Base-by-base conservation (phyloP, 2,113 vertebrate genomes). In the Anhinga rufa region DNA sequence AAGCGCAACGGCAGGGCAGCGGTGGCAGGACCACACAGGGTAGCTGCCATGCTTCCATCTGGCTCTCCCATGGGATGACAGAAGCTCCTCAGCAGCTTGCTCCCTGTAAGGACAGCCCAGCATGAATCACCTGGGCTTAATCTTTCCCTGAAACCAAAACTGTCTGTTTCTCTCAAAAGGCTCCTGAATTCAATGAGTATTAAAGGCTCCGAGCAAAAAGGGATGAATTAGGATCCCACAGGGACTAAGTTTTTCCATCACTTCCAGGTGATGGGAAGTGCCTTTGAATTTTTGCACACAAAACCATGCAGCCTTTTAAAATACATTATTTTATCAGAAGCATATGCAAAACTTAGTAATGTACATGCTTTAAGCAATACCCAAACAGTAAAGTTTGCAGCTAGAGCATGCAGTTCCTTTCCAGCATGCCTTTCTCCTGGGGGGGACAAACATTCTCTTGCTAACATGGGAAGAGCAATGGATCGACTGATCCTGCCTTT, bases 1-100 rank as follows among this genome's bases (percentile, higher is more conserved):
- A 88, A 81, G 16, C 0, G 0, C 3, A 6, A 57, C 3, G 6
- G 71, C 62, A 76, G 44, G 44, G 28, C 44, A 72, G 40, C 0
- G 0, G 12, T 4, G 26, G 34, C 22, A 91, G 29, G 26, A 78
- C 17, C 18, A 49, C 0, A 0, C 26, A 48, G 24, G 14, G 26
- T 18, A 70, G 7, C 58, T 86, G 54, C 76, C 68, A 62, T 0
- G 0, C 52, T 91, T 91, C 64, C 32, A 75, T 31, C 32, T 2
- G 0, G 12, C 52, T 78, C 64, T 92, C 61, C 55, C 12, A 49
- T 4, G 26, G 51, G 69, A 82, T 38, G 38, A 82, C 28, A 57
- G 80, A 82, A 81, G 24, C 36, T 70, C 55, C 55, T 68, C 51
- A 74, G 48, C n/a, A 71, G 25, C 75, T 92, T 92, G 44, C 26